Evolutionary conservation across 1,140 invertebrate genomes (phyloP).

Genomic region (Oscheius sp.): DNA sequence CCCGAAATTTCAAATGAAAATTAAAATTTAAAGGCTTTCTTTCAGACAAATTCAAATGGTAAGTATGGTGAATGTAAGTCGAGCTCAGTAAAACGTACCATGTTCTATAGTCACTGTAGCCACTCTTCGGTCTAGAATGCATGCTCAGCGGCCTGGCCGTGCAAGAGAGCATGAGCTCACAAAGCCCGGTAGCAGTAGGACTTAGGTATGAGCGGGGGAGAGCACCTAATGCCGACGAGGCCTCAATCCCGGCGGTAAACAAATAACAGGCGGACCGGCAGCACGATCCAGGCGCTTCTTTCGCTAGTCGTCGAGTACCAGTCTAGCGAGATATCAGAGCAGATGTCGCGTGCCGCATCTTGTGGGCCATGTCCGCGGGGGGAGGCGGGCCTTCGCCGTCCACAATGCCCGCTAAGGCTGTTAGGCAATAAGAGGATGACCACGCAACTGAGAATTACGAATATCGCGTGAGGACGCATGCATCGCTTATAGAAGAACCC

Average conservation of each 20-base stretch:
- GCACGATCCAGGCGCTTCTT: background rate
- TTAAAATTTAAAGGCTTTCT: no score
- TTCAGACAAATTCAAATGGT: no score
- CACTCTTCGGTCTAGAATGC: background rate
- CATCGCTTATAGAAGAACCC: background rate
- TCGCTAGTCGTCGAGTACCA: background rate
- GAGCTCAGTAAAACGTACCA: background rate
- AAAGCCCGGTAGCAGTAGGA: background rate
- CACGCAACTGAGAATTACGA: constrained; percentile 9
- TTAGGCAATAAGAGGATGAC: constrained; percentile 13
- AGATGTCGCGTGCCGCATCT: background rate
- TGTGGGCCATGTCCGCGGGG: background rate
- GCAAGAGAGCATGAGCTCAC: background rate
- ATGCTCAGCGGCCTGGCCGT: background rate
- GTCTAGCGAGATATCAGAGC: background rate
- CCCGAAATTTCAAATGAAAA: no score
- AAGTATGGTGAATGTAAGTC: no score
- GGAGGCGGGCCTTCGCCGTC: background rate
- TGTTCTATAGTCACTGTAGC: background rate
- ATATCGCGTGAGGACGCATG: constrained; percentile 1
- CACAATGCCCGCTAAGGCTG: constrained; percentile 12
- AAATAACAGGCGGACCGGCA: constrained; percentile 1
- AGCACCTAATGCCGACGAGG: background rate
- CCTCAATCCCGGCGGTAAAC: constrained; percentile 1
- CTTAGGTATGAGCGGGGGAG: background rate